Conservation (phyloP, 2,888 invertebrate genomes). For the Galeopsomyia nigrocyanea region DNA sequence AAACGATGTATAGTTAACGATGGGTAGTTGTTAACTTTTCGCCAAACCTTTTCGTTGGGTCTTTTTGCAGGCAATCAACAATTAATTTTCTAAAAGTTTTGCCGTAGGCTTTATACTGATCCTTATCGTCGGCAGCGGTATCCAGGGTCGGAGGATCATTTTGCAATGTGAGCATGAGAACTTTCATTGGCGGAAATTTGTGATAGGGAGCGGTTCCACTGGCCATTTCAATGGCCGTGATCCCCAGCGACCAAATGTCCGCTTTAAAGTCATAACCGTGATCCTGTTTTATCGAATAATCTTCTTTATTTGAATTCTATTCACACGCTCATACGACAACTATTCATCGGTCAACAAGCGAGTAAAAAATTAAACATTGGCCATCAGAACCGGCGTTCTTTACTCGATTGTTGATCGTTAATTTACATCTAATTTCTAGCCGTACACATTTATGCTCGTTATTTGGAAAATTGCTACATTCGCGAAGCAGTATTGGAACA, state of each 20-base stretch:
- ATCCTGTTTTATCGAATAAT: constrained; percentile 72
- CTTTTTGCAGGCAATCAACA: constrained; percentile 95
- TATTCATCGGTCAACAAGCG: constrained; percentile 3
- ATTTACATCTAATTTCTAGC: constrained; percentile 21
- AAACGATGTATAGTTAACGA: too few relatives aligned
- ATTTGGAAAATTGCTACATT: too few relatives aligned
- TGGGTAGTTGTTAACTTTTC: background rate
- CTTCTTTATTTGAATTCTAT: constrained; percentile 31
- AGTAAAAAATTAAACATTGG: constrained; percentile 10
- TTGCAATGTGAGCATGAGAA: constrained; percentile 96
- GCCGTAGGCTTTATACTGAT: constrained; percentile 97
- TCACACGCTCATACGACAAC: background rate
- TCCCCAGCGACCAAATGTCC: constrained; percentile 94
- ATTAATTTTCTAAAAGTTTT: constrained; percentile 98
- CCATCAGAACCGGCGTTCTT: background rate
- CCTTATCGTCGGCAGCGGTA: constrained; percentile 94
- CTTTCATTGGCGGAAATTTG: constrained; percentile 99
- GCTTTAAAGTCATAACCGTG: constrained; percentile 99
- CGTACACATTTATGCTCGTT: constrained; percentile 9
- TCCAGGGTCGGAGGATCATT: constrained; percentile 98
- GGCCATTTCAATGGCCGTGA: constrained; percentile 98
- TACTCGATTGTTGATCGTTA: constrained; percentile 12
- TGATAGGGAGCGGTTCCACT: constrained; percentile 99
- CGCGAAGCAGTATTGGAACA: too few relatives aligned
- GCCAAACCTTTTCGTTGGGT: constrained; percentile 84